These are phyloP conservation scores for Phortica okadai DNA, from an alignment of 2,888 invertebrate species.

Conservation along the genomic window DNA sequence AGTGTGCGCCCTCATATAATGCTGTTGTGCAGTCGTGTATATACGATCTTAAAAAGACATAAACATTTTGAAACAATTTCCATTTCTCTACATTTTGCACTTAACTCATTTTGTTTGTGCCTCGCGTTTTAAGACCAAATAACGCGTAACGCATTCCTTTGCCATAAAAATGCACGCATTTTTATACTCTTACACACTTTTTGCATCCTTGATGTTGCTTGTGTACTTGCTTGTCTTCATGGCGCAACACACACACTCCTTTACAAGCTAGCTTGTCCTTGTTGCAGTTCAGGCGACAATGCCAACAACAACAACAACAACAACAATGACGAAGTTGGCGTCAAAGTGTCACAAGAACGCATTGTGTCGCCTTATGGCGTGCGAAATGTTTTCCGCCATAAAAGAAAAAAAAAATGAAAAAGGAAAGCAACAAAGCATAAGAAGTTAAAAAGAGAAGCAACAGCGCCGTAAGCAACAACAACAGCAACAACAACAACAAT, in stretches of 20 bases:
- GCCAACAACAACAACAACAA: too few relatives aligned
- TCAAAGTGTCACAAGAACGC: conserved; percentile 26
- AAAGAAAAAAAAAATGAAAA: neutral
- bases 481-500: neutral
- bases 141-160: neutral
- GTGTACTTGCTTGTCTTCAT: neutral
- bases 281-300: neutral
- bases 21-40: too few relatives aligned
- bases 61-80: too few relatives aligned
- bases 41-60: too few relatives aligned
- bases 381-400: conserved; percentile 29
- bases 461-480: neutral
- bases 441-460: neutral
- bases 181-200: neutral
- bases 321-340: conserved; percentile 9
- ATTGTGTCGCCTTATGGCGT: conserved; percentile 31
- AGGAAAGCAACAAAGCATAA: neutral
- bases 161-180: conserved; percentile 12
- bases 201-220: neutral
- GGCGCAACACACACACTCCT: neutral
- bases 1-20: too few relatives aligned
- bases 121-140: neutral
- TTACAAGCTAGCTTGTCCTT: neutral
- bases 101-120: neutral
- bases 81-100: neutral